Evolutionary conservation across 1,140 invertebrate genomes (phyloP), one percentile per base, ranked within the genome.

Genomic region (Caenorhabditis brenneri): DNA sequence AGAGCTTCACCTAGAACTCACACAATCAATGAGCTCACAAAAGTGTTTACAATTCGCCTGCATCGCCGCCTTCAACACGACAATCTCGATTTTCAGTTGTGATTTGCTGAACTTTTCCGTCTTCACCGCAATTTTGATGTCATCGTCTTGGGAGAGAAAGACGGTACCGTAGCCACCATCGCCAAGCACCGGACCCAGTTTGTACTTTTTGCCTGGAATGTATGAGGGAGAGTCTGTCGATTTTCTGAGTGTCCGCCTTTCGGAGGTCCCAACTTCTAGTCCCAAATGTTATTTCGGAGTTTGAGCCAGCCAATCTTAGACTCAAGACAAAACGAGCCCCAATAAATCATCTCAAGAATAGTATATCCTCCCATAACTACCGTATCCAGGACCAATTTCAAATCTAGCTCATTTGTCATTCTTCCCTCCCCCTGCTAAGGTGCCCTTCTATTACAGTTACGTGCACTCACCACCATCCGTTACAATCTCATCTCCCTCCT

Each of bases 111-210:
- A 89, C 60, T 88, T 88, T 79, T 88, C 87, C 15, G 83, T 81
- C 65, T 88, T 88, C 29, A 88, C 83, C 0, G 88, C 88, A 15
- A 81, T 81, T 74, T 80, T 82, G 46, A 80, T 85, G 51, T 42
- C 78, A 31, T 81, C 42, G 27, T 78, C 74, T 39, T 69, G 48
- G 31, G 58, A 81, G 31, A 49, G 79, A 36, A 84, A 88, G n/a
- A 88, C 87, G 22, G 79, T 88, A n/a, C 87, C 87, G 60, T 88
- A 88, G 27, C 87, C 87, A 22, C 87, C 87, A 48, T 88, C 86
- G 22, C 86, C 86, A 24, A 87, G 60, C 33, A 69, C 55, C 19
- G 80, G 49, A 1, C 48, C 58, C 10, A 85, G 51, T 42, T 81
- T 81, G 65, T 82, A 85, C 29, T 58, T 36, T 74, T 82, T 82